These are phyloP conservation scores for Spondyliosoma cantharus DNA, from an alignment of 2,797 vertebrate species.

Conservation along the genomic window DNA sequence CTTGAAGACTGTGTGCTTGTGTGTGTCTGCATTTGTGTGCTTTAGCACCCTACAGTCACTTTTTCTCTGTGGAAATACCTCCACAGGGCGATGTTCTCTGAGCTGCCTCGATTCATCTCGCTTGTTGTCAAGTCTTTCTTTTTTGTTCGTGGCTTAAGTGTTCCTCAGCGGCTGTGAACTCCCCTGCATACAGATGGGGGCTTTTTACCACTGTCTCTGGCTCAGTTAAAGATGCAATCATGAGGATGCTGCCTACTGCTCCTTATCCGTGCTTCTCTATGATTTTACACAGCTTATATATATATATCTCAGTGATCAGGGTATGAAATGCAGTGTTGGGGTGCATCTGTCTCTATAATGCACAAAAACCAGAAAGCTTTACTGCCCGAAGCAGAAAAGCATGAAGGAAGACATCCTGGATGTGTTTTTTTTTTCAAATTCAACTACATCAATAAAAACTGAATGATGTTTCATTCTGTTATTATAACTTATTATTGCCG, in stretches of 20 bases:
- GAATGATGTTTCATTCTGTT: not conserved
- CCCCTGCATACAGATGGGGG: slow-evolving; percentile 67
- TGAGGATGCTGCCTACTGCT: slow-evolving; percentile 25
- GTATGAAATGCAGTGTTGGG: slow-evolving; percentile 8
- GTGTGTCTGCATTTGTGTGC: slow-evolving; percentile 7
- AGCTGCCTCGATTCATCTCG: slow-evolving; percentile 51
- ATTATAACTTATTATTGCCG: not conserved
- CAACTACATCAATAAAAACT: not conserved
- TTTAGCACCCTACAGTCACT: slow-evolving; percentile 38
- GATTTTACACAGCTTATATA: slow-evolving; percentile 40
- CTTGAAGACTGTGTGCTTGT: not conserved
- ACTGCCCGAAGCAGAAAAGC: slow-evolving; percentile 6
- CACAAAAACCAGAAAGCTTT: slow-evolving; percentile 9
- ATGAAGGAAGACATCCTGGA: not conserved
- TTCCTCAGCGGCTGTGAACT: slow-evolving; percentile 40
- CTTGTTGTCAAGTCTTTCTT: slow-evolving; percentile 41
- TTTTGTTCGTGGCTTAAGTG: slow-evolving; percentile 52
- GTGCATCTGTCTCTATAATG: not conserved
- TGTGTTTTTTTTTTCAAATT: slow-evolving; percentile 33
- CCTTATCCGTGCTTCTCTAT: slow-evolving; percentile 41
- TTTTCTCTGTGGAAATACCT: slow-evolving; percentile 16
- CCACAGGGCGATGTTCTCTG: slow-evolving; percentile 39
- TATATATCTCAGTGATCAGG: slow-evolving; percentile 33
- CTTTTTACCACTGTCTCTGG: slow-evolving; percentile 45
- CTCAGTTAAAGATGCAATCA: slow-evolving; percentile 66